Evolutionary conservation across 2,797 vertebrate genomes (phyloP).

Genomic region (Poecilia picta): DNA sequence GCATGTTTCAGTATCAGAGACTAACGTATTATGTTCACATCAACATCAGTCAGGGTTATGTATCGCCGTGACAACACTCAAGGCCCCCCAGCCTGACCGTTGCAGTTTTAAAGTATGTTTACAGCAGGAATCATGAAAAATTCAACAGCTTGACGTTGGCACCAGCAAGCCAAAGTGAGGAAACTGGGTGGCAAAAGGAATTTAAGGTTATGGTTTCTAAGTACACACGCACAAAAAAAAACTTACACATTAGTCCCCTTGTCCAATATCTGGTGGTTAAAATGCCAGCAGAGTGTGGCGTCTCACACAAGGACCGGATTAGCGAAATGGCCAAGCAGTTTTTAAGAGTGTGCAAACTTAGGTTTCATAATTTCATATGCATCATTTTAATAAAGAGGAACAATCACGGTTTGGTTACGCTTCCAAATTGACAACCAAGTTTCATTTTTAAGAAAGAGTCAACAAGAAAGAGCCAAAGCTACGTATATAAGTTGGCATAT

Average conservation of each 20-base stretch:
- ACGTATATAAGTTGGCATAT: not conserved
- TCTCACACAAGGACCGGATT: not conserved
- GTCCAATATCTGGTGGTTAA: not conserved
- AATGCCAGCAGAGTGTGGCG: not conserved
- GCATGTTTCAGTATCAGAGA: slow-evolving; percentile 1
- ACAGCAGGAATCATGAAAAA: slow-evolving; percentile 10
- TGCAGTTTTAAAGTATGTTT: slow-evolving; percentile 10
- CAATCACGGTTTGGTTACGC: not conserved
- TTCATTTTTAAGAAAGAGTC: not conserved
- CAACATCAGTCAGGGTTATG: slow-evolving; percentile 13
- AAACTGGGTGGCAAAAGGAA: not conserved
- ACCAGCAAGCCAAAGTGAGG: slow-evolving; percentile 12
- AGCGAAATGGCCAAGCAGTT: not conserved
- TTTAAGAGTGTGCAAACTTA: not conserved
- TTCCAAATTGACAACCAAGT: not conserved
- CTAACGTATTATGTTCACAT: slow-evolving; percentile 20
- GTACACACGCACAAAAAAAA: not conserved
- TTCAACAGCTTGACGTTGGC: slow-evolving; percentile 5
- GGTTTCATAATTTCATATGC: not conserved
- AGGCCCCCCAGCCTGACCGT: slow-evolving; percentile 6
- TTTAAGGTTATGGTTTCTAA: not conserved
- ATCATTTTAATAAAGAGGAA: not conserved
- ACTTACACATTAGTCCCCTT: not conserved
- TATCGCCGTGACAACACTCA: slow-evolving; percentile 4
- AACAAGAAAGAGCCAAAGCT: not conserved